Evolutionary conservation across 2,797 vertebrate species (phyloP).

Genomic region (Esox lucius): DNA sequence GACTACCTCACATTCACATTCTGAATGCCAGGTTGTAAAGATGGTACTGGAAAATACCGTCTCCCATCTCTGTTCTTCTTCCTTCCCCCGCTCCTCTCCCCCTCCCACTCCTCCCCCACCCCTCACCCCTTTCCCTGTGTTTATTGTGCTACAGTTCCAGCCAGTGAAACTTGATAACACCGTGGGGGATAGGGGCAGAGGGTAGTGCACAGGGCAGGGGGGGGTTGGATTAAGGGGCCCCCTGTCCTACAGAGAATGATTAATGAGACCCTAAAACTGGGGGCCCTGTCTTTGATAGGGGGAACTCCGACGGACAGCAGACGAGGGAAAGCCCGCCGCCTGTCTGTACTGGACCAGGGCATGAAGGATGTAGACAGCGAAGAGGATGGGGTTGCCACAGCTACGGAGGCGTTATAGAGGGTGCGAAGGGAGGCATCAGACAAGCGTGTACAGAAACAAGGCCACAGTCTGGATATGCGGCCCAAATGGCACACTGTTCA

Average conservation of each 20-base stretch:
- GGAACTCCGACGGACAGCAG: constrained; percentile 62
- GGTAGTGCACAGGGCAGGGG: constrained; percentile 41
- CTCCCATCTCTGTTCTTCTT: constrained; percentile 34
- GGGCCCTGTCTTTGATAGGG: constrained; percentile 58
- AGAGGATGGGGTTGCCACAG: constrained; percentile 50
- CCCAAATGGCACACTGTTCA: too few relatives aligned
- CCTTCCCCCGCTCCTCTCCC: constrained; percentile 31
- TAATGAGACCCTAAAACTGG: constrained; percentile 76
- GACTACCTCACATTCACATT: not conserved
- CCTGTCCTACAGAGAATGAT: constrained; percentile 76
- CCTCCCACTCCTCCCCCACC: constrained; percentile 38
- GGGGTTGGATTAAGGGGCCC: constrained; percentile 73
- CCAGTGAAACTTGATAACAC: constrained; percentile 79
- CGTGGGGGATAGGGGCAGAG: constrained; percentile 69
- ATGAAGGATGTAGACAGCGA: constrained; percentile 39
- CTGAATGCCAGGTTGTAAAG: not conserved
- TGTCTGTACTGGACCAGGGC: constrained; percentile 53
- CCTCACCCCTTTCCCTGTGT: constrained; percentile 54
- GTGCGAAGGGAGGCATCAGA: constrained; percentile 49
- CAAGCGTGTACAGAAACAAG: constrained; percentile 49
- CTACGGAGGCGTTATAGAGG: constrained; percentile 32
- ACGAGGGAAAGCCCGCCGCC: constrained; percentile 52
- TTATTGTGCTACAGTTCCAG: constrained; percentile 81
- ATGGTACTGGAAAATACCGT: not conserved
- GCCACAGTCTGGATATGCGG: constrained; percentile 37